Base-by-base conservation (phyloP, 2,113 vertebrate species). In the Trochalopteron elliotii region DNA sequence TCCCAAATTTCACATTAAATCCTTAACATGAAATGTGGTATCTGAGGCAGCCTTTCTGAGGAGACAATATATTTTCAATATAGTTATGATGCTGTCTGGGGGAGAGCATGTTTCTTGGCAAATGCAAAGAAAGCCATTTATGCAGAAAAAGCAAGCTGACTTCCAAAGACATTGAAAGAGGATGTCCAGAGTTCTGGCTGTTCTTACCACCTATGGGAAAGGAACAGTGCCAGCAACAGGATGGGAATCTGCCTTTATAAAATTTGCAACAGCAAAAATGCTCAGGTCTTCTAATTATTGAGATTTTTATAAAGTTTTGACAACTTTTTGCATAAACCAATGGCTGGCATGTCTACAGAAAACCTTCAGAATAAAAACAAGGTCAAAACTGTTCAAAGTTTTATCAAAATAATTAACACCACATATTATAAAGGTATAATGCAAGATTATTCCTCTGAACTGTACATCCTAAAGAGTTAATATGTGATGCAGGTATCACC, bases 141-240 rank as follows among this genome's bases (percentile, higher is more conserved):
- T 53, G 45, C 90, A 83, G 50, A 44, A 85, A 71, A 83, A 49
- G 55, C 37, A 89, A 84, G 76, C 79, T 88, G 82, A n/a, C 70
- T 94, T 61, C 72, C 33, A 50, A 71, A 84, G 52, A 63, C 61
- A 64, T 37, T 55, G 28, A 84, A 92, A 94, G n/a, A 84, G 81
- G 52, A 91, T 67, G n/a, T 81, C 87, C 96, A 71, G 91, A 87
- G 44, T 91, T 95, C 77, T 89, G 77, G 39, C 65, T 91, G 45
- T 91, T 95, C 87, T 76, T 82, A 79, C 49, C 53, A 95, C 87
- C 83, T 91, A 71, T 94, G 67, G 52, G 49, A 87, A 94, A 84
- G 65, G 24, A 88, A 61, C 22, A 64, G 33, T 63, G 65, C 74
- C 91, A 95, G 50, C 22, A 87, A 56, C 17, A 75, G 49, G 59